Evolutionary conservation across 2,113 vertebrate species (phyloP), one percentile per base, ranked within the genome.

Genomic region (Ciconia stormi): DNA sequence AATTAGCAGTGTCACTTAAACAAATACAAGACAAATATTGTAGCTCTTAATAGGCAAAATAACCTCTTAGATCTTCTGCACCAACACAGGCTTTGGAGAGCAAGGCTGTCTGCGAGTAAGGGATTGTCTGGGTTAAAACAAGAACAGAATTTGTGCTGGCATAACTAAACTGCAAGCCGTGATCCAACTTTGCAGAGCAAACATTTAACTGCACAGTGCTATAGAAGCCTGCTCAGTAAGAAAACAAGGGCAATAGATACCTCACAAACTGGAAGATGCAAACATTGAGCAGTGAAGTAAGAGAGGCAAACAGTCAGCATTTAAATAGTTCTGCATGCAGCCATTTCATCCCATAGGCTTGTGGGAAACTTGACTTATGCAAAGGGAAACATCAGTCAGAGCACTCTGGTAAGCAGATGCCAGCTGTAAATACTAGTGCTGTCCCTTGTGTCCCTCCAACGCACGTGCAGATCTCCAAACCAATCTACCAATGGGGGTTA

Each of bases 11-110:
- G 42, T 61, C 55, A 84, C 79, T 93, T 95, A 59, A 94, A 89
- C 52, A 93, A 69, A 87, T 50, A 76, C 53, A 95, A 74, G 61
- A 56, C 53, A 96, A 89, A 90, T 62, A 90, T 40, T 77, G 62
- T 44, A 71, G 40, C 50, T 97, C 87, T 94, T 76, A 66, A 70
- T 4, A 91, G 52, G 61, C 53, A 91, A 89, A 92, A 85, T 42
- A 82, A 53, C 22, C 29, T 85, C 29, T 80, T 36, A 84, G 49
- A 63, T 85, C 49, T 79, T 61, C 73, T 4, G 17, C 38, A 58
- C 16, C 73, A 84, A 42, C 53, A 22, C 15, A 69, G 61, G 56
- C 47, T 91, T 61, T 79, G 65, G 49, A 83, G 36, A 89, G 61
- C 34, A 34, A 76, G 32, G 63, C 25, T 65, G 40, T 49, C 34